These are phyloP conservation scores for Eleginops maclovinus DNA, from an alignment of 2,113 vertebrate species.

Conservation along the genomic window DNA sequence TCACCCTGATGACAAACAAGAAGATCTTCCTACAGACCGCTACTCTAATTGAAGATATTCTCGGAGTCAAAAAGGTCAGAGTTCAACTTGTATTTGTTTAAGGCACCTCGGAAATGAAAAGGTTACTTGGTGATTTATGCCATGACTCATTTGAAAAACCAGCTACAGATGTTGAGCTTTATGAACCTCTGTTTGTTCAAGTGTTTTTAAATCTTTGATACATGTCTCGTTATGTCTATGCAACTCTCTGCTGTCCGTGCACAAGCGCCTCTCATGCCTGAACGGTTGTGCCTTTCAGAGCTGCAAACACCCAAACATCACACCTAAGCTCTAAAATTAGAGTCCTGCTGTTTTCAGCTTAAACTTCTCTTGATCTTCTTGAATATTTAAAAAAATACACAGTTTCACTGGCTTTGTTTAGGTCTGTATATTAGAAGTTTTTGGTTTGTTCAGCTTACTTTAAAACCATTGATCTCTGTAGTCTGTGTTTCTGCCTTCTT, in stretches of 20 bases:
- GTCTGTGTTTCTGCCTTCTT: neutral
- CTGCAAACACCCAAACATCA: neutral
- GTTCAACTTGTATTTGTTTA: neutral
- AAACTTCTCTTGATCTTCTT: neutral
- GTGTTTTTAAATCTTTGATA: no score
- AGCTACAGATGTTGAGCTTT: neutral
- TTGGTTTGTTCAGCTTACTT: neutral
- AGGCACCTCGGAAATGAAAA: neutral
- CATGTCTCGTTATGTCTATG: no score
- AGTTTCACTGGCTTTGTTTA: neutral
- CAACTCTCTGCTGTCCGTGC: neutral
- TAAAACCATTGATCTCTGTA: neutral
- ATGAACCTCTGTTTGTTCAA: neutral
- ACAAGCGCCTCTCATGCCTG: neutral
- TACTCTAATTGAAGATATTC: conserved; percentile 95
- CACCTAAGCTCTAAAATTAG: conserved; percentile 1
- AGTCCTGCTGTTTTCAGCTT: neutral
- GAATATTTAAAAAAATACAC: neutral
- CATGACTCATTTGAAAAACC: neutral
- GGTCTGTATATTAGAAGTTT: neutral
- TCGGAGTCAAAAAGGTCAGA: conserved; percentile 95
- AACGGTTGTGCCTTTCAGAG: neutral
- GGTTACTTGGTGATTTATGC: neutral
- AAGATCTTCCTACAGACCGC: conserved; percentile 96
- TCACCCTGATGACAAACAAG: conserved; percentile 97